A percentile compares a stretch with the other conserved stretches of the same genome.
Evolutionary conservation across 2,797 vertebrate genomes (phyloP).

Genomic region (Onychomys torridus): DNA sequence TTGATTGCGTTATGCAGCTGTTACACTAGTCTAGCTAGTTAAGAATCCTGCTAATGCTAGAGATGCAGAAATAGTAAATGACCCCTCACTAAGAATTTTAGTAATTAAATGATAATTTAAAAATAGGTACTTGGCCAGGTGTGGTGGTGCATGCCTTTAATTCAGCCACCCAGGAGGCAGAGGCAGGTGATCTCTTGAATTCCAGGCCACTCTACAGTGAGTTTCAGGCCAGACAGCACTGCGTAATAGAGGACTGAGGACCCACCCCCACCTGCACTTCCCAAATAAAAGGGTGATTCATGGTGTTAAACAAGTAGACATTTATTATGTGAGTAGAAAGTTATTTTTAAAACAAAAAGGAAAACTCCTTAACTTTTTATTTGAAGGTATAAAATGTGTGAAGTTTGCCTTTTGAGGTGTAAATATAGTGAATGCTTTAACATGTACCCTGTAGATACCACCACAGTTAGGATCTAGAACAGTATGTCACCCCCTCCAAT

Average conservation of each 20-base stretch:
- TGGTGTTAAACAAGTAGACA: slow-evolving; percentile 28
- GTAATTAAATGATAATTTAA: slow-evolving; percentile 45
- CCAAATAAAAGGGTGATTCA: not conserved
- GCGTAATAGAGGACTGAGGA: not conserved
- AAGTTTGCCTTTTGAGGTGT: not conserved
- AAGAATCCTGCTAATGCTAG: not conserved
- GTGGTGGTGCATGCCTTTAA: not conserved
- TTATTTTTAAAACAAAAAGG: slow-evolving; percentile 25
- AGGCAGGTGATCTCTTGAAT: not conserved
- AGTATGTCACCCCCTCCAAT: not conserved
- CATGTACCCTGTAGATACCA: not conserved
- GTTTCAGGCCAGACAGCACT: not conserved
- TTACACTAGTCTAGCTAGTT: not conserved
- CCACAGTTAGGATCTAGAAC: not conserved
- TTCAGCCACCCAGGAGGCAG: not conserved
- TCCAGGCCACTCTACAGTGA: not conserved
- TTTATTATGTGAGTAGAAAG: not conserved
- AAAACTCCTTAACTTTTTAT: slow-evolving; percentile 15
- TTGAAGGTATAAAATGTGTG: slow-evolving; percentile 8
- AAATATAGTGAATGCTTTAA: not conserved
- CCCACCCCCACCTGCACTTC: no score
- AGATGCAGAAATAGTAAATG: slow-evolving; percentile 2
- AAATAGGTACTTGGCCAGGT: slow-evolving; percentile 9
- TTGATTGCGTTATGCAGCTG: not conserved
- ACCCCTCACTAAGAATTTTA: slow-evolving; percentile 12